phyloP scores from a whole-genome alignment of 2,113 vertebrate genomes.

The Anthoscopus minutus region DNA sequence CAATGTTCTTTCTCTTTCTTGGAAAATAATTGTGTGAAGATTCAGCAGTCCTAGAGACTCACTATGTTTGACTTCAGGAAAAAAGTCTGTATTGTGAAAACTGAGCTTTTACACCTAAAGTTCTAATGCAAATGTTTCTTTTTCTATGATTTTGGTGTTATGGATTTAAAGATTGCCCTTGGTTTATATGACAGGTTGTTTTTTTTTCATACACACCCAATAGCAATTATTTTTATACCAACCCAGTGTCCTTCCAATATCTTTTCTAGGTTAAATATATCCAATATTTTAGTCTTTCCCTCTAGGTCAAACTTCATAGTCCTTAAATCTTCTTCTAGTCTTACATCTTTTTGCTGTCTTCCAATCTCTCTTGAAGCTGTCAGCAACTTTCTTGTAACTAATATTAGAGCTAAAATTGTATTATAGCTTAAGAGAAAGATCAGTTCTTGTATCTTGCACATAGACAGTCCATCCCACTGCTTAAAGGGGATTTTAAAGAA shows the following conservation, averaged over 20 bases:
- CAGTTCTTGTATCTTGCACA: background rate
- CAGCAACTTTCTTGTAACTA: background rate
- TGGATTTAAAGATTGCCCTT: background rate
- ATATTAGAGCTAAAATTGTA: background rate
- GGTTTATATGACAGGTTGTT: background rate
- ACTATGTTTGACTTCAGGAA: background rate
- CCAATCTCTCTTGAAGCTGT: background rate
- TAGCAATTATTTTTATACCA: background rate
- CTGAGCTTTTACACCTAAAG: background rate
- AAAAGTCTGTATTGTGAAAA: background rate
- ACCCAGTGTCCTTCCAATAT: background rate
- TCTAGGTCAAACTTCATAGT: background rate
- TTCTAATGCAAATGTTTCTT: background rate
- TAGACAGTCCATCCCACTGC: background rate
- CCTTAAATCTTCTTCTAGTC: background rate
- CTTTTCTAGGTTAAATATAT: background rate
- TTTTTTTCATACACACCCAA: background rate
- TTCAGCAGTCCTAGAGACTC: background rate
- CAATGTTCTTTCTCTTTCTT: background rate
- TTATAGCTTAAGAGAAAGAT: background rate
- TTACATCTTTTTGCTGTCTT: background rate
- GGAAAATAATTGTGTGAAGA: background rate
- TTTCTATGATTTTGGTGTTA: background rate
- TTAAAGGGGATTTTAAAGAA: background rate
- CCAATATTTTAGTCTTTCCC: background rate